Evolutionary conservation across 2,797 vertebrate genomes (phyloP).

Genomic region (Falco novaeseelandiae): DNA sequence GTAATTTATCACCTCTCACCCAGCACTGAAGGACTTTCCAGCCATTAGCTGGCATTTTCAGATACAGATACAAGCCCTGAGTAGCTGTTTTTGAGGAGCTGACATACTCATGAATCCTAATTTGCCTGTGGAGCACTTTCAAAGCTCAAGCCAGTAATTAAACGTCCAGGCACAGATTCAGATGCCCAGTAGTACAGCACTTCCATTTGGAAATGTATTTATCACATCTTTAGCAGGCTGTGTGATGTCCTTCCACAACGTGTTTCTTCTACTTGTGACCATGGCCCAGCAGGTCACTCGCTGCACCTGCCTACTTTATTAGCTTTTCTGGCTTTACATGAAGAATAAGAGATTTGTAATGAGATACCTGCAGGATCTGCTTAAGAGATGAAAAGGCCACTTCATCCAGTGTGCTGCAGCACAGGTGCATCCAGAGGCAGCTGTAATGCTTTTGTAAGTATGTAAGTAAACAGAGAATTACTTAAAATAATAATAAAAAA

Average conservation of each 20-base stretch:
- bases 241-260: neutral
- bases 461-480: neutral
- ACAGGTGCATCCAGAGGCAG: rapidly evolving
- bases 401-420: neutral
- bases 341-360: neutral
- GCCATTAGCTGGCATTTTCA: neutral
- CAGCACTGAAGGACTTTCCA: neutral
- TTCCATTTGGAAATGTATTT: neutral
- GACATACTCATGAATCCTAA: neutral
- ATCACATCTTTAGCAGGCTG: neutral
- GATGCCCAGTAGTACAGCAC: neutral
- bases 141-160: neutral
- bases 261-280: neutral
- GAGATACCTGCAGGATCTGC: neutral
- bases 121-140: neutral
- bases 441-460: neutral
- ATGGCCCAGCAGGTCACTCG: rapidly evolving
- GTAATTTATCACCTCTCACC: neutral
- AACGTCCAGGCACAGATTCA: neutral
- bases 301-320: neutral
- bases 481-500: neutral
- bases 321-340: neutral
- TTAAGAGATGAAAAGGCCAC: neutral
- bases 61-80: neutral
- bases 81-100: neutral